phyloP scores from a whole-genome alignment of 2,888 invertebrate genomes.

The Chromoteleia sp. region DNA sequence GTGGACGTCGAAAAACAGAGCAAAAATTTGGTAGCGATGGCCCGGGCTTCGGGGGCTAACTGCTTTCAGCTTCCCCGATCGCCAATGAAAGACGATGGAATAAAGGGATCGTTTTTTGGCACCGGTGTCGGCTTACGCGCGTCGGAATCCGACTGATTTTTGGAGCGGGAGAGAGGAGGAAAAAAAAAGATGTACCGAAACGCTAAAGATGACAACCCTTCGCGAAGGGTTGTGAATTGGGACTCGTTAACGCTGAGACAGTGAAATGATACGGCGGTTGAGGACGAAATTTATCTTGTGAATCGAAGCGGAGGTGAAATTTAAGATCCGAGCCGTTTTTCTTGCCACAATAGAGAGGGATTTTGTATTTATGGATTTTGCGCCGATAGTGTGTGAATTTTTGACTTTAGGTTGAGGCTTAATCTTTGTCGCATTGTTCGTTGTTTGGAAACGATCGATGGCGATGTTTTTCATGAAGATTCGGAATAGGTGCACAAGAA shows the following conservation, averaged over 20 bases:
- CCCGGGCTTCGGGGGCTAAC: conserved; percentile 9
- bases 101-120: conserved; percentile 65
- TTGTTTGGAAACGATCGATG: conserved; percentile 38
- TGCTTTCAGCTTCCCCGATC: conserved; percentile 64
- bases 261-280: conserved; percentile 71
- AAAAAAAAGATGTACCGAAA: conserved; percentile 12
- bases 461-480: conserved; percentile 20
- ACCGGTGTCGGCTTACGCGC: conserved; percentile 68
- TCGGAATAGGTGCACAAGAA: conserved; percentile 30
- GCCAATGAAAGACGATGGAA: conserved; percentile 64
- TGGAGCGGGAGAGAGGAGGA: conserved; percentile 1
- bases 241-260: conserved; percentile 74
- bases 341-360: conserved; percentile 24
- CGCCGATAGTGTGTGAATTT: conserved; percentile 31
- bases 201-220: conserved; percentile 55
- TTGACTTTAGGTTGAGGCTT: conserved; percentile 42
- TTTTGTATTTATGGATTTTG: conserved; percentile 51
- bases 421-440: conserved; percentile 40
- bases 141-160: conserved; percentile 56
- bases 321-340: conserved; percentile 20
- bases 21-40: conserved; percentile 38
- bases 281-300: conserved; percentile 22
- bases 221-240: conserved; percentile 66
- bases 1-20: conserved; percentile 45
- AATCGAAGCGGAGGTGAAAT: conserved; percentile 21